Conservation (phyloP, 2,797 vertebrate species). For the Gymnothorax reevesii region DNA sequence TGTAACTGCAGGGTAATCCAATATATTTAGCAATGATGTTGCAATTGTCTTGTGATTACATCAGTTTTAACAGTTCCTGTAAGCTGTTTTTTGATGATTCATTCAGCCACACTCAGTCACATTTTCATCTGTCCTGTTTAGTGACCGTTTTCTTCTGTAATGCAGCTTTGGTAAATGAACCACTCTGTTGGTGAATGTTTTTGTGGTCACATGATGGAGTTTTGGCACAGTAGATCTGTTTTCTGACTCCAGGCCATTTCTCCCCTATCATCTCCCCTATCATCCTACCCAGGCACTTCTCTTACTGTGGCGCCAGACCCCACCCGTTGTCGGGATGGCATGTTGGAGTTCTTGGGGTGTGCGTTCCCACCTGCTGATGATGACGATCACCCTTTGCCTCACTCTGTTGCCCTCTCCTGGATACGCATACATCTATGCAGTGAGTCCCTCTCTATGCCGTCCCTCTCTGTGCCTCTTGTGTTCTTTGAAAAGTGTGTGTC, state of each 20-base stretch:
- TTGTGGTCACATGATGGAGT: background rate
- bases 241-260: background rate
- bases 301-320: background rate
- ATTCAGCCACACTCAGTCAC: background rate
- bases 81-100: background rate
- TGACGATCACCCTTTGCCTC: background rate
- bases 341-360: background rate
- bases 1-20: background rate
- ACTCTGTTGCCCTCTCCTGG: conserved; percentile 22
- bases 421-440: conserved; percentile 12
- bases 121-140: background rate
- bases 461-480: background rate
- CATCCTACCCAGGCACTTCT: background rate
- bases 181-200: background rate
- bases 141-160: background rate
- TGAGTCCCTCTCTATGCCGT: background rate
- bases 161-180: background rate
- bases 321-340: background rate
- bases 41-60: background rate
- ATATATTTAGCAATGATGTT: background rate
- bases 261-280: background rate
- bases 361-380: background rate
- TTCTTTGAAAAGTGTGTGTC: background rate
- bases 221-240: background rate
- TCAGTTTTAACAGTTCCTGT: background rate